Conservation (phyloP, 2,888 invertebrate genomes). For the Sericinus montela region DNA sequence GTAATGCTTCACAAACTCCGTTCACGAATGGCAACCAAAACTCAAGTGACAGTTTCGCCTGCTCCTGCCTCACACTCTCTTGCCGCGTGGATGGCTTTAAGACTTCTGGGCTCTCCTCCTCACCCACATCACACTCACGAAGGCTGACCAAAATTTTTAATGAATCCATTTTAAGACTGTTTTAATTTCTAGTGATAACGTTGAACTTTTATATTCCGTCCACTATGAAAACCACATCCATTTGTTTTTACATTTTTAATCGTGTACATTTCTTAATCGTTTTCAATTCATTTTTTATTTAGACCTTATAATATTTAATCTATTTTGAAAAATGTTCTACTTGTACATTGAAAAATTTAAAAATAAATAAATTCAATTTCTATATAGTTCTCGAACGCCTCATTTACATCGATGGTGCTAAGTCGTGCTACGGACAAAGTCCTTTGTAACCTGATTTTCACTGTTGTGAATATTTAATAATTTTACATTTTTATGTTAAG, state of each 20-base stretch:
- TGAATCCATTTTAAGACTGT: conserved; percentile 34
- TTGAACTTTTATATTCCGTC: conserved; percentile 5
- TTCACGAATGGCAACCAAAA: conserved; percentile 82
- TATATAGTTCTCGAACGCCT: conserved; percentile 33
- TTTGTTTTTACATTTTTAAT: conserved; percentile 9
- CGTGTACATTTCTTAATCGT: not conserved
- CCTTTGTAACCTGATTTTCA: conserved; percentile 64
- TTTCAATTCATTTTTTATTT: not conserved
- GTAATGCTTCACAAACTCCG: conserved; percentile 89
- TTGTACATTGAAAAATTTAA: too few relatives aligned
- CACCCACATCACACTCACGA: conserved; percentile 54
- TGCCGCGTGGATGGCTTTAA: conserved; percentile 86
- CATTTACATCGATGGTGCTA: conserved; percentile 64
- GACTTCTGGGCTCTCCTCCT: conserved; percentile 78
- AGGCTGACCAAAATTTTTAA: conserved; percentile 36
- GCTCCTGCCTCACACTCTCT: conserved; percentile 81
- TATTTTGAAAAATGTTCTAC: not conserved
- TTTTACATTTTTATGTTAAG: conserved; percentile 45
- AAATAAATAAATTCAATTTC: not conserved
- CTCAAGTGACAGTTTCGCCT: conserved; percentile 60
- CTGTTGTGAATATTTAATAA: conserved; percentile 67
- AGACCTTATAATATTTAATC: not conserved
- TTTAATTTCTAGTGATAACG: conserved; percentile 29
- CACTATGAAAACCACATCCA: conserved; percentile 5
- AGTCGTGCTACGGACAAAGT: conserved; percentile 71